Conservation (phyloP, 2,113 vertebrate genomes). For the Carollia perspicillata region DNA sequence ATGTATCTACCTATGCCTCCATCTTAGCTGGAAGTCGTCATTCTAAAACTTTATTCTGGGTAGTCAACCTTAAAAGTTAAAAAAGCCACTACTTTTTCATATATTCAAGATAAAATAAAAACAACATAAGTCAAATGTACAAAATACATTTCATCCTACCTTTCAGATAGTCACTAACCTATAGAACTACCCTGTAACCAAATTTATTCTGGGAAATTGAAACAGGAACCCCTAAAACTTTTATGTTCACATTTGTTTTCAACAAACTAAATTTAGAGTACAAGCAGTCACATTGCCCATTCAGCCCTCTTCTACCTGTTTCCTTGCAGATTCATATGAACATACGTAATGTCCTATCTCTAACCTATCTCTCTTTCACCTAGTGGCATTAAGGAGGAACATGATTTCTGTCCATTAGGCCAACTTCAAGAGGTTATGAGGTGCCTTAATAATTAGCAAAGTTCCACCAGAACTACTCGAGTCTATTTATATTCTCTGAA, state of each 20-base stretch:
- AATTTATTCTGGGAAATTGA: constrained; percentile 46
- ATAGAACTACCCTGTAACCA: background rate
- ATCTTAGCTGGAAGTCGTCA: too few species aligned
- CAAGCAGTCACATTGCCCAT: background rate
- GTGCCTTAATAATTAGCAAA: constrained; percentile 67
- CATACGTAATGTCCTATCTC: constrained; percentile 4
- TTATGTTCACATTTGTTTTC: constrained; percentile 47
- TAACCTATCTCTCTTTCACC: background rate
- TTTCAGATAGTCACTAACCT: constrained; percentile 40
- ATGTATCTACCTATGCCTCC: too few species aligned
- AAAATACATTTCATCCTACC: constrained; percentile 51
- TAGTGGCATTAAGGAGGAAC: constrained; percentile 45
- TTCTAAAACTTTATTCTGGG: background rate
- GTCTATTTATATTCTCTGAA: constrained; percentile 56
- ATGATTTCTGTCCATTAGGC: constrained; percentile 36
- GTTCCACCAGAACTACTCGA: constrained; percentile 62
- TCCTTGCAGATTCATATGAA: background rate
- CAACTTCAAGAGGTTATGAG: constrained; percentile 53
- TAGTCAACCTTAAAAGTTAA: constrained; percentile 35
- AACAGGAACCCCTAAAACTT: constrained; percentile 44
- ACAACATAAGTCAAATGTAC: constrained; percentile 23
- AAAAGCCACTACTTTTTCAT: constrained; percentile 51
- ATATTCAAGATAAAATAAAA: constrained; percentile 34
- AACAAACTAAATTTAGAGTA: constrained; percentile 39
- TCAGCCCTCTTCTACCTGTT: background rate